Conservation (phyloP, 2,888 invertebrate species). For the Xylocampa areola region DNA sequence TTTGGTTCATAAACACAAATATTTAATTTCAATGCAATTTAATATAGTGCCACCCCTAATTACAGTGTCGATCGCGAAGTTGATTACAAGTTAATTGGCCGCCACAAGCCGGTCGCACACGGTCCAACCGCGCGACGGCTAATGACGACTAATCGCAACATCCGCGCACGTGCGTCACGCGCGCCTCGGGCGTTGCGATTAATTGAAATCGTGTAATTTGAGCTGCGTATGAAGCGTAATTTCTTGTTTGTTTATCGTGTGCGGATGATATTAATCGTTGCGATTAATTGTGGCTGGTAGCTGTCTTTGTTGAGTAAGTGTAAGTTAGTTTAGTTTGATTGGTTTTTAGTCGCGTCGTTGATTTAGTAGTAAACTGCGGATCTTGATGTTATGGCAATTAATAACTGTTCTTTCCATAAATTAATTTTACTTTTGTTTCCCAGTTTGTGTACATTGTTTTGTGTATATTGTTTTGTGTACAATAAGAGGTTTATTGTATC, state of each 20-base stretch:
- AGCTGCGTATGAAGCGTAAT: conserved; percentile 48
- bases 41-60: conserved; percentile 47
- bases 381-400: not conserved
- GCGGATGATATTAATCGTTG: conserved; percentile 45
- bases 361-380: not conserved
- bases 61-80: conserved; percentile 51
- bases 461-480: too few species aligned
- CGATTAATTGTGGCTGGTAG: conserved; percentile 32
- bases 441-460: too few species aligned
- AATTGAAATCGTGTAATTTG: conserved; percentile 57
- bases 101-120: conserved; percentile 40
- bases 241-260: conserved; percentile 50
- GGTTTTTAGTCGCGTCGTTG: conserved; percentile 16
- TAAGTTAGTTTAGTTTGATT: conserved; percentile 14
- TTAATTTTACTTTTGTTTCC: too few species aligned
- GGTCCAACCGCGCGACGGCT: conserved; percentile 42
- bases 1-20: too few species aligned
- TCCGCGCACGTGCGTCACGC: conserved; percentile 48
- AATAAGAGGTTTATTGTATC: too few species aligned
- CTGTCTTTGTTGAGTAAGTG: conserved; percentile 14
- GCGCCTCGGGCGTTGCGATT: conserved; percentile 52
- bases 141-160: conserved; percentile 55
- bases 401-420: too few species aligned
- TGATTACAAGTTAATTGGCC: conserved; percentile 60
- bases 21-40: too few species aligned